These are phyloP conservation scores for Aspidoscelis tigris DNA, from an alignment of 2,113 vertebrate species.

Conservation along the genomic window DNA sequence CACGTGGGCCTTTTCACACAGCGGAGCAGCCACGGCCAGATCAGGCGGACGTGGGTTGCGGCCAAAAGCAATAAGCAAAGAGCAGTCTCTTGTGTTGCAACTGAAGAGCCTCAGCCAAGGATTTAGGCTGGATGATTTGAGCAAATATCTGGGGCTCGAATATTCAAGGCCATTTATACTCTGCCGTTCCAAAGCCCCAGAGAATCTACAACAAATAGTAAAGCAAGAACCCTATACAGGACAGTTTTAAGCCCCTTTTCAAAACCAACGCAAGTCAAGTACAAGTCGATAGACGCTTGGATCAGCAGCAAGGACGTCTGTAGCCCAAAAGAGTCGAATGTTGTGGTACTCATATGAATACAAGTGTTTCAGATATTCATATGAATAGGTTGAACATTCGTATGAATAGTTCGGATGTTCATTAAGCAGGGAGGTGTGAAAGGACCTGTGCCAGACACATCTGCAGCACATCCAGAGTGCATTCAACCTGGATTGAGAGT, in stretches of 20 bases:
- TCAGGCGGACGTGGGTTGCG: neutral
- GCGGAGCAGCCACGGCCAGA: neutral
- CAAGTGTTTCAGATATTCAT: too few species aligned
- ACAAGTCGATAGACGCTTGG: too few species aligned
- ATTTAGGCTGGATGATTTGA: neutral
- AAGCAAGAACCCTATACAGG: neutral
- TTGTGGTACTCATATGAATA: too few species aligned
- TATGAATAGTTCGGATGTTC: too few species aligned
- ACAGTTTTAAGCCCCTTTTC: neutral
- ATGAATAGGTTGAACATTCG: too few species aligned
- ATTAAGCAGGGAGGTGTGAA: too few species aligned
- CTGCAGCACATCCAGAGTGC: too few species aligned
- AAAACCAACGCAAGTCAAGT: neutral
- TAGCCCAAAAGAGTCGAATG: too few species aligned
- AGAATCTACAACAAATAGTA: neutral
- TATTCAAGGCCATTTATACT: neutral
- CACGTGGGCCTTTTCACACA: conserved; percentile 7
- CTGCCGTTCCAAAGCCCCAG: neutral
- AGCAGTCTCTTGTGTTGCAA: neutral
- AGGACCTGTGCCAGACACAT: too few species aligned
- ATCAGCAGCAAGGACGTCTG: too few species aligned
- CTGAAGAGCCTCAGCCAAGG: neutral
- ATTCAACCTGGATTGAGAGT: too few species aligned
- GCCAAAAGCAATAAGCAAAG: neutral
- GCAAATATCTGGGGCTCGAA: neutral